Evolutionary conservation across 1,140 invertebrate species (phyloP).

Genomic region (Nasonia vitripennis): DNA sequence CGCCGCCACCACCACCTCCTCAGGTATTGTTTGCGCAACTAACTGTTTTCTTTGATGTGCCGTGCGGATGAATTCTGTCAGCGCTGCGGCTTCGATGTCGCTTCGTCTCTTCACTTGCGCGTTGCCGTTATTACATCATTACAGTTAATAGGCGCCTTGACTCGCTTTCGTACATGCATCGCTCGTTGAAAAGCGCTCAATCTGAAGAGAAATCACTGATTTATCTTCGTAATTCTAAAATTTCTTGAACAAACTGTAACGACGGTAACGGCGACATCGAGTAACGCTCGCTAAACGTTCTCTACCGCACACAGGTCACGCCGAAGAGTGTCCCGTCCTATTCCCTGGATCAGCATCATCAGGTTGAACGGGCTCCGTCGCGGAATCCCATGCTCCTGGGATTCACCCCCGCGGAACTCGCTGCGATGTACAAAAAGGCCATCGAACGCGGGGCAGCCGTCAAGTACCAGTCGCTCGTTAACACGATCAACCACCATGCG

Average conservation of each 20-base stretch:
- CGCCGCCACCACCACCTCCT: no score
- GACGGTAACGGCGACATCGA: no score
- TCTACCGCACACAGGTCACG: not conserved
- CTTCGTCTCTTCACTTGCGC: no score
- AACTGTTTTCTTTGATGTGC: not conserved
- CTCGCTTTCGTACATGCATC: no score
- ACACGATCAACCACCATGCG: not conserved
- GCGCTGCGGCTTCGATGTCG: no score
- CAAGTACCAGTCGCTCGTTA: conserved; percentile 29
- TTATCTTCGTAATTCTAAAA: no score
- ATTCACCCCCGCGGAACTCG: conserved; percentile 36
- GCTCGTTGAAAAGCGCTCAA: no score
- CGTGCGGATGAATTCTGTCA: no score
- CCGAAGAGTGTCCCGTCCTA: not conserved
- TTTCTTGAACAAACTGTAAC: not conserved
- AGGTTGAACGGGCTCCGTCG: not conserved
- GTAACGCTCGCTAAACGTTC: not conserved
- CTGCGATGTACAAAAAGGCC: conserved; percentile 47
- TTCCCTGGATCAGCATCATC: not conserved
- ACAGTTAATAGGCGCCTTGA: not conserved
- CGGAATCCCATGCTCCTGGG: not conserved
- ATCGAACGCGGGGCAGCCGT: conserved; percentile 34
- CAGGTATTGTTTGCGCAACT: no score
- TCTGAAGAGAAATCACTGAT: no score
- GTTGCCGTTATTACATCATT: not conserved